Base-by-base conservation (phyloP, 2,113 vertebrate genomes). In the Numida meleagris region DNA sequence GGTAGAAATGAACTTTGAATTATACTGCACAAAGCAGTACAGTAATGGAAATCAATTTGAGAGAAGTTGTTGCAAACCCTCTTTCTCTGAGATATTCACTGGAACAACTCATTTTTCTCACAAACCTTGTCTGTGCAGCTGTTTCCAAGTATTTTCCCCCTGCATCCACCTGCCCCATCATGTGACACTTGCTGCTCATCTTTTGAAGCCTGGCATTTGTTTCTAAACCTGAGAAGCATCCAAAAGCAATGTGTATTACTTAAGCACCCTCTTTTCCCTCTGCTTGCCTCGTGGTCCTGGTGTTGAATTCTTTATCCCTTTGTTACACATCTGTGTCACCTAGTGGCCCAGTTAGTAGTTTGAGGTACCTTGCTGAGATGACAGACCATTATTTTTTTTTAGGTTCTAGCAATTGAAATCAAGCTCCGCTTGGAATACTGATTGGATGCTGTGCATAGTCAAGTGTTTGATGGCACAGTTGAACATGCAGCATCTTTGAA, bases 311-410 rank as follows among this genome's bases (percentile, higher is more conserved):
- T 45, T 4, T 3, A 2, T 68, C 68, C 55, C 53, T 73, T 43
- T 43, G 42, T 62, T 40, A 14, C 20, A 2, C 4, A 15, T 40
- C 61, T 0, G 0, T 43, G 59, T 48, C 81, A 16, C 13, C 0
- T 11, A 0, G 48, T 84, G 70, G n/a, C 18, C 61, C 55, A n/a
- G 1, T 1, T 19, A 16, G 11, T 14, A 48, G n/a, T 19, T 73
- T 25, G 71, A 70, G 34, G n/a, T 70, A 0, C 36, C 79, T 70
- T 79, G 66, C 75, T 67, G 29, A 58, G 33, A 6, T 38, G 66
- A 42, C 33, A 50, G 15, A 0, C 31, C 34, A 21, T 53, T 53
- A 23, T 34, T 24, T 10, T 53, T 53, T 36, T 34, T 24, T 10
- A n/a, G 9, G 13, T 73, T 9, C 43, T 68, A 65, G 34, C 46